These are phyloP conservation scores for Poecile montanus DNA, from an alignment of 2,797 vertebrate species.

Conservation along the genomic window DNA sequence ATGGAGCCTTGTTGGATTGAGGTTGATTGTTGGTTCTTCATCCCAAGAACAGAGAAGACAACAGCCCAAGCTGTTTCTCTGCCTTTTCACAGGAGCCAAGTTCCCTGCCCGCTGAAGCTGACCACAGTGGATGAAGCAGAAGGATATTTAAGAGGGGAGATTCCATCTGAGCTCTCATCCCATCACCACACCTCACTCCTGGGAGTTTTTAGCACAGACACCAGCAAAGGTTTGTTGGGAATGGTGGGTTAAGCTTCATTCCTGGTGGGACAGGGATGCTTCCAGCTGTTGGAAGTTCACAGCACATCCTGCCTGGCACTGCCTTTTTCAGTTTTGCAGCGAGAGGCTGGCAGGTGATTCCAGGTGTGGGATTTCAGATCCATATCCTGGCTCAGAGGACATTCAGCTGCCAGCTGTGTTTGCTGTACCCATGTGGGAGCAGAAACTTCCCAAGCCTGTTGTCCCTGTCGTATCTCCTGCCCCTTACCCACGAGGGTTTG, in stretches of 20 bases:
- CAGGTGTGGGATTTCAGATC: background rate
- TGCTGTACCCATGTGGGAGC: background rate
- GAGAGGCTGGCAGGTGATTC: background rate
- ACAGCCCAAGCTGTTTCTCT: background rate
- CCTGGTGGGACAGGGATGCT: background rate
- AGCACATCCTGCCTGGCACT: background rate
- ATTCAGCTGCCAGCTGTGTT: background rate
- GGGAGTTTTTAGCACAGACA: slow-evolving; percentile 82
- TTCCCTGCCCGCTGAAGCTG: slow-evolving; percentile 77
- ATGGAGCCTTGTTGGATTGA: background rate
- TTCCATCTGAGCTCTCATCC: slow-evolving; percentile 56
- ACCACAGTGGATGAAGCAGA: slow-evolving; percentile 80
- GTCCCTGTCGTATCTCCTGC: background rate
- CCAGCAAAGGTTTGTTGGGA: slow-evolving; percentile 73
- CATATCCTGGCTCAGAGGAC: background rate
- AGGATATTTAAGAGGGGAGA: slow-evolving; percentile 82
- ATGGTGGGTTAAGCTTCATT: background rate
- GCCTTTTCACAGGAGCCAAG: slow-evolving; percentile 65
- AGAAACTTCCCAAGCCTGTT: background rate
- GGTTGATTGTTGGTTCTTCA: background rate
- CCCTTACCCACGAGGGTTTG: background rate
- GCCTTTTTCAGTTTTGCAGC: background rate
- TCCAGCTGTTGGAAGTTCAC: background rate
- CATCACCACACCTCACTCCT: slow-evolving; percentile 72
- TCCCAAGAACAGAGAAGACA: background rate